Conservation (phyloP, 2,113 vertebrate species). For the Corythoichthys intestinalis region DNA sequence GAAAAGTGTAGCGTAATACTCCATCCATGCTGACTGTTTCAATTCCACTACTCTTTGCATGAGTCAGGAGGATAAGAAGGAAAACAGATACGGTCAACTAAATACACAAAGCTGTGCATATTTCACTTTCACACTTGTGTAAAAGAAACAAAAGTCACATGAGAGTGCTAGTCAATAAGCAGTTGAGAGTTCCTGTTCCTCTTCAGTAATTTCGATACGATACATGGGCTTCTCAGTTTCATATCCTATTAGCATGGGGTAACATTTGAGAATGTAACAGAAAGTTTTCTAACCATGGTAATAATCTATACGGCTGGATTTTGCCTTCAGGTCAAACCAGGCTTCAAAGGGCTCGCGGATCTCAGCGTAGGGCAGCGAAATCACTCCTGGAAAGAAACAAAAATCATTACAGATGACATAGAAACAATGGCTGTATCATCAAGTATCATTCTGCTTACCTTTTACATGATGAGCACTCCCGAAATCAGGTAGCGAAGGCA, state of each 20-base stretch:
- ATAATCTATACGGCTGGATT: constrained; percentile 74
- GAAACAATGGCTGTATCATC: background rate
- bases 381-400: constrained; percentile 60
- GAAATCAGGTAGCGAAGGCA: constrained; percentile 64
- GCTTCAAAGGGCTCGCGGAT: constrained; percentile 82
- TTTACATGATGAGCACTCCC: constrained; percentile 77
- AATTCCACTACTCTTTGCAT: background rate
- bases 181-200: constrained; percentile 2
- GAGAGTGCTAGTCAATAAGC: background rate
- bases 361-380: constrained; percentile 79
- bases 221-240: constrained; percentile 42
- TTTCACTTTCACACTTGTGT: background rate
- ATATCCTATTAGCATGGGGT: constrained; percentile 4
- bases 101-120: background rate
- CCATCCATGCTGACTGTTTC: background rate
- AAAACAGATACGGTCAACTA: background rate
- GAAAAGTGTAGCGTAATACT: background rate
- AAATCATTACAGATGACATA: background rate
- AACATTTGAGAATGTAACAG: background rate
- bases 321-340: constrained; percentile 73
- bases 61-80: background rate
- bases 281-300: constrained; percentile 60
- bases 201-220: constrained; percentile 25
- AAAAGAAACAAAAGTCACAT: background rate
- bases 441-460: constrained; percentile 61